Conservation (phyloP, 2,797 vertebrate species). For the Sebastes alutus region DNA sequence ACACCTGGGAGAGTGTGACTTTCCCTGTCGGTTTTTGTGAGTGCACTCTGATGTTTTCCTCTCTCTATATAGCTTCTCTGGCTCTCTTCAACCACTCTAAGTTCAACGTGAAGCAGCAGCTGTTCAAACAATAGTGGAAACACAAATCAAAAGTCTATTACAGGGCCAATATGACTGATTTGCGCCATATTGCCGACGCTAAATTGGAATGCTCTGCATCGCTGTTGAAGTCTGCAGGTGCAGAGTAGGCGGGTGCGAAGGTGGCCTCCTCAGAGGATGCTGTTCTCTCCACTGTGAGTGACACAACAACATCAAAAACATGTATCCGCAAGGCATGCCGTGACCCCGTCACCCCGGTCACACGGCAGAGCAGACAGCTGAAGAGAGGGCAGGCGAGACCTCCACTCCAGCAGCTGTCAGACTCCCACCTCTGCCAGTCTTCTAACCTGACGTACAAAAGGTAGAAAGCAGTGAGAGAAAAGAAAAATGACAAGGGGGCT, state of each 20-base stretch:
- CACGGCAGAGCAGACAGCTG: conserved; percentile 58
- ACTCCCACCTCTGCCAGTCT: conserved; percentile 26
- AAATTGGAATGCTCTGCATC: background rate
- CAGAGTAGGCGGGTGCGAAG: conserved; percentile 10
- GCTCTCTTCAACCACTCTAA: background rate
- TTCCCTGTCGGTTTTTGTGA: conserved; percentile 9
- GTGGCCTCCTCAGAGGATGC: conserved; percentile 23
- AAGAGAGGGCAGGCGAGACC: conserved; percentile 24
- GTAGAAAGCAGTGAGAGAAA: conserved; percentile 10
- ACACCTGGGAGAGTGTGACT: conserved; percentile 33
- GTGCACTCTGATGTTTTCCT: conserved; percentile 1
- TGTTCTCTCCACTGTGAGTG: conserved; percentile 55
- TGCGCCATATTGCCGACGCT: background rate
- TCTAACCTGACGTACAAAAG: conserved; percentile 36
- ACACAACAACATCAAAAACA: conserved; percentile 74
- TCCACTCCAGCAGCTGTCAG: conserved; percentile 57
- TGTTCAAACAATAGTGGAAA: background rate
- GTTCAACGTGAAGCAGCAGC: conserved; percentile 1
- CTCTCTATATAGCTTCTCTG: background rate
- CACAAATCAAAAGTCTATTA: conserved; percentile 5
- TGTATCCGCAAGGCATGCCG: conserved; percentile 50
- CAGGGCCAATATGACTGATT: background rate
- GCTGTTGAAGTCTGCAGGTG: conserved; percentile 15
- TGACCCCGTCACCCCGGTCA: conserved; percentile 57
- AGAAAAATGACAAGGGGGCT: conserved; percentile 9